Percentiles rank a stretch among this genome's conserved stretches.
phyloP scores from a whole-genome alignment of 2,797 vertebrate species.

The Cyclura pinguis region DNA sequence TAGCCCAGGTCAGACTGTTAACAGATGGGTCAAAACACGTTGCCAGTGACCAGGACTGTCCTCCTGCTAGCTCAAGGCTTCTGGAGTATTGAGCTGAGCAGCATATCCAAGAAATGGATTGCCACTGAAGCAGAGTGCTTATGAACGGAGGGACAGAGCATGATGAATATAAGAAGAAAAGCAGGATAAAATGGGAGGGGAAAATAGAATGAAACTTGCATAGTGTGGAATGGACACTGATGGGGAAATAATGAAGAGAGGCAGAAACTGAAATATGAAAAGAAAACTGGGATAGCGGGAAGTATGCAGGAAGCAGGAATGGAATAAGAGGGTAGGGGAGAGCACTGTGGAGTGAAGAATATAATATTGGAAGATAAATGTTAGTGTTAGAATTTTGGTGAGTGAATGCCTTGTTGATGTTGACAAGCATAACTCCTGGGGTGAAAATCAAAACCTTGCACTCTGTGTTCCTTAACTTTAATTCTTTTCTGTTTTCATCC shows the following conservation, averaged over 20 bases:
- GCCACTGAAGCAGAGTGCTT: background rate
- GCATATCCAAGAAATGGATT: background rate
- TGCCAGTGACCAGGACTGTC: background rate
- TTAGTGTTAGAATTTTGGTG: background rate
- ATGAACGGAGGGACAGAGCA: background rate
- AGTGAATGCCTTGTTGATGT: constrained; percentile 17
- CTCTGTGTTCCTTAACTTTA: background rate
- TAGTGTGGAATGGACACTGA: background rate
- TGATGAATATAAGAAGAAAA: background rate
- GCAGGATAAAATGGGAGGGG: background rate
- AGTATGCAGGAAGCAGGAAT: background rate
- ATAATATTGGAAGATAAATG: background rate
- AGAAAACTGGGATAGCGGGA: background rate
- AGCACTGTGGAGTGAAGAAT: background rate
- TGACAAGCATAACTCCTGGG: constrained; percentile 12
- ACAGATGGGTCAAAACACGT: constrained; percentile 39
- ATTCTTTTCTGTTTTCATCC: background rate
- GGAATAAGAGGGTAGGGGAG: background rate
- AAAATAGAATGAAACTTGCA: background rate
- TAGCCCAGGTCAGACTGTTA: constrained; percentile 13
- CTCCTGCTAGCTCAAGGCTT: constrained; percentile 27
- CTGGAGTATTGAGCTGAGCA: constrained; percentile 25
- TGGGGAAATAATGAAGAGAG: constrained; percentile 28
- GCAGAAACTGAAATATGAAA: constrained; percentile 20
- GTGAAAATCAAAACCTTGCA: background rate